Evolutionary conservation across 2,797 vertebrate species (phyloP), one percentile per base, ranked within the genome.

Genomic region (Sebastes itinus): DNA sequence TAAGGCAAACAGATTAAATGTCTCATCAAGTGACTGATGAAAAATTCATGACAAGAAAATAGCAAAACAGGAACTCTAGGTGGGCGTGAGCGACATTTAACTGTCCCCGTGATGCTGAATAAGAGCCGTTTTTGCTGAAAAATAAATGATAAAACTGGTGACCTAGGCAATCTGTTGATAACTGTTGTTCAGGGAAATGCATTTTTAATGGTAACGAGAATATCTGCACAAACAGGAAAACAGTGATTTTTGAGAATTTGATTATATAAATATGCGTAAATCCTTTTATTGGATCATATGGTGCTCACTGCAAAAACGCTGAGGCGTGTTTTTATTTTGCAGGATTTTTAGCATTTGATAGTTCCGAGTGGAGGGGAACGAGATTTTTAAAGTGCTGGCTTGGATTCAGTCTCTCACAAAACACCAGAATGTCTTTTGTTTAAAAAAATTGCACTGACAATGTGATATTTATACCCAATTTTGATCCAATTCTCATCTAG

Each of bases 11-110:
- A 69, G 75, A 76, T 35, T n/a, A 77, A 83, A 80, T 69, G 72
- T 83, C 84, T 85, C 83, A 90, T 87, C 76, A 85, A 84, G 85
- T 76, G 67, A 72, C 79, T 87, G 55, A 92, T 93, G 84, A 94
- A 94, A 93, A 89, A 94, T 94, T 82, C 85, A 94, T 90, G 85
- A 87, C 22, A 12, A 56, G 66, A 72, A 77, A 81, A 85, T 46
- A 62, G 77, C 56, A 88, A 92, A 95, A 94, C 80, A 83, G 46
- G 73, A 80, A 52, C 55, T 86, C 60, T 54, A 85, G 80, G 82
- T 88, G 83, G 85, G 72, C 7, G 46, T 74, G 73, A 73, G 71
- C 78, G 66, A 83, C 79, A 87, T 84, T 22, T 70, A 77, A 69
- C 65, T 75, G 72, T 70, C 65, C 55, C 27, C 16, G 30, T 81